Evolutionary conservation across 2,797 vertebrate genomes (phyloP), one percentile per base, ranked within the genome.

Genomic region (Gobio occitaniae): DNA sequence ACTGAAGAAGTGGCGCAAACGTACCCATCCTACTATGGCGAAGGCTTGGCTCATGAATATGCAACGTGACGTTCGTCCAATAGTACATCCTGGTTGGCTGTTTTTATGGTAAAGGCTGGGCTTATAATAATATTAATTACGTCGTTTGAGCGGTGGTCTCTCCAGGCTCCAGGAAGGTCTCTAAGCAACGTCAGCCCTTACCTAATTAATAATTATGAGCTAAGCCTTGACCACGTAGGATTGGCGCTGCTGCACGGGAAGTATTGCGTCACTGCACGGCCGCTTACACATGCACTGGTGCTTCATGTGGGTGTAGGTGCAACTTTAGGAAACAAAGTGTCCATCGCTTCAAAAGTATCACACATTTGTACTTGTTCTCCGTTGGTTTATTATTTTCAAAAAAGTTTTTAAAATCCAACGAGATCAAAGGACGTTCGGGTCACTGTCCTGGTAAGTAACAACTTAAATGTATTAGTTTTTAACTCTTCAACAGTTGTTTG

Each of bases 211-310:
- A 76, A 56, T 66, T 19, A 84, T 78, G 50, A 84, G 74, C 75
- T n/a, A 5, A 12, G 17, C 47, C 29, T 36, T 38, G 29, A 32
- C 29, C 19, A 66, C 32, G 56, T 48, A 52, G 21, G 47, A 83
- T 85, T 81, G 77, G 70, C 4, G 41, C 17, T 36, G 16, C n/a
- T 52, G 52, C 36, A 68, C 87, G 78, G 83, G 87, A 91, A 85
- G 92, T 88, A 48, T 19, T 29, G 88, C 72, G 82, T 84, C 82
- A 84, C 74, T 17, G 71, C 21, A 8, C 21, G 21, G 36, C 50
- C 19, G 17, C 54, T 38, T 32, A 32, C 4, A 41, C 63, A 52
- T 13, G 50, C 48, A 10, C 38, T 61, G 13, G n/a, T 32, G n/a
- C 19, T 50, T 76, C 19, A 16, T 84, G 83, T 48, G 52, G 75